Base-by-base conservation (phyloP, 2,113 vertebrate genomes). In the Gymnorhina tibicen region DNA sequence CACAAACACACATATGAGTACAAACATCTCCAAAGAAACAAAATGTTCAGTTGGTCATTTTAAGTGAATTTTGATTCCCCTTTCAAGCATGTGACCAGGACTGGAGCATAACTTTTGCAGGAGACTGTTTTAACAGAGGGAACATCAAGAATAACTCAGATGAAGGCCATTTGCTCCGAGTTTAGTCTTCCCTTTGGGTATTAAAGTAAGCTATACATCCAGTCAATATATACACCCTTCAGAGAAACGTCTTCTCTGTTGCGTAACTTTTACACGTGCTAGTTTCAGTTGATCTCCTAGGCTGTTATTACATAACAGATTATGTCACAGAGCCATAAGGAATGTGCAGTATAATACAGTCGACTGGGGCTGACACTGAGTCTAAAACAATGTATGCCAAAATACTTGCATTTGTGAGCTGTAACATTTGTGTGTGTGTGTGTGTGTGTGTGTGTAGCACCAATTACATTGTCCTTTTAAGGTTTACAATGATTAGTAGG, bases 401-500 rank as follows among this genome's bases (percentile, higher is more conserved):
- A 85, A 55, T 62, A 87, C 56, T 89, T 89, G 85, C 42, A 33
- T 79, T 56, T 66, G 69, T 78, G 91, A 97, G 85, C 97, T 95
- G 89, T 92, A 82, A 90, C 18, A 8, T 64, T 5, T 74, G 47
- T 80, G 41, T 53, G 44, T 67, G 76, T 89, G 68, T 70, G 49
- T 76, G 42, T 55, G 44, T 68, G 72, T 89, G 66, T 87, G 93
- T 95, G 79, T 92, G 93, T 98, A 98, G 98, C 98, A 98, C 98
- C 98, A 98, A 97, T 92, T 97, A 93, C 75, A 60, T 93, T 92
- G 96, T 96, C 97, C 96, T 98, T 95, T 78, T 84, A 94, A 79
- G 26, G 62, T 87, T 96, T 96, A 86, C 92, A 92, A 95, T 46
- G 56, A 95, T 86, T 91, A 92, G 66, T 33, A 94, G 58, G 93